Percentiles rank a stretch among this genome's conserved stretches.
These are phyloP conservation scores for Caloenas nicobarica DNA, from an alignment of 2,113 vertebrate genomes.

Conservation along the genomic window DNA sequence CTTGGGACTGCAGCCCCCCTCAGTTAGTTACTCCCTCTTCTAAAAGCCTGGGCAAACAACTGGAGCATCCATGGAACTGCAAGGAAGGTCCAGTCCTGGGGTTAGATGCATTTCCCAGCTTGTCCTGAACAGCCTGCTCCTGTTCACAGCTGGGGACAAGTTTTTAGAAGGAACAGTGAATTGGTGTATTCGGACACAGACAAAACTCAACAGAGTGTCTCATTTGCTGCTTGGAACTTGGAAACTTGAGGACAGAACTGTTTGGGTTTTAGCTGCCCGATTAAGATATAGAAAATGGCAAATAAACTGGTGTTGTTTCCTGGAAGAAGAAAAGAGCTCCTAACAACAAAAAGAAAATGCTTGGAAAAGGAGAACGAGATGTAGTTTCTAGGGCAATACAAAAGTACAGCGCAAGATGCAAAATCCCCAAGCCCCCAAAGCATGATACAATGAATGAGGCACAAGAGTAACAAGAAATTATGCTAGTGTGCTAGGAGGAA, in stretches of 20 bases:
- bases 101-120: neutral
- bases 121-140: neutral
- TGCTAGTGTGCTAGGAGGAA: neutral
- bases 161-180: neutral
- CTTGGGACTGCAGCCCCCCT: neutral
- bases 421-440: constrained; percentile 16
- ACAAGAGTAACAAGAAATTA: constrained; percentile 35
- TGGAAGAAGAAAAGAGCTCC: neutral
- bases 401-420: constrained; percentile 6
- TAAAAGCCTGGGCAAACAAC: neutral
- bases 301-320: neutral
- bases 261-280: neutral
- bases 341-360: constrained; percentile 10
- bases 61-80: neutral
- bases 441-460: neutral
- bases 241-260: neutral
- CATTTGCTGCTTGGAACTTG: neutral
- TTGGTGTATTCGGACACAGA: neutral
- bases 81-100: neutral
- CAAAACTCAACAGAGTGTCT: neutral
- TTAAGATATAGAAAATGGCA: neutral
- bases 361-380: constrained; percentile 5
- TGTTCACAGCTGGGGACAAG: neutral
- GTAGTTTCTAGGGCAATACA: constrained; percentile 34
- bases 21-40: neutral